Evolutionary conservation across 2,113 vertebrate species (phyloP).

Genomic region (Clupea harengus): DNA sequence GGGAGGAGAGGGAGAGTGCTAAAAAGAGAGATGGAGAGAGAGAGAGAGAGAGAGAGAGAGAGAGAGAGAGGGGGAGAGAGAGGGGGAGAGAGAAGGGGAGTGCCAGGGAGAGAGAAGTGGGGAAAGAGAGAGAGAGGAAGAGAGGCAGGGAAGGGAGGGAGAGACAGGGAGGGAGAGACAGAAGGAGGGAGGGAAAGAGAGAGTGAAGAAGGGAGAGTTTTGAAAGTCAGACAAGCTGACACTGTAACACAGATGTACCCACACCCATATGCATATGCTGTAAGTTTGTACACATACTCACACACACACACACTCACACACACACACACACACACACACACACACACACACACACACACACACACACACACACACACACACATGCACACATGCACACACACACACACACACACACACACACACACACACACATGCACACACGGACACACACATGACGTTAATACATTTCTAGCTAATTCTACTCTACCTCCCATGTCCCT

Average conservation of each 20-base stretch:
- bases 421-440: neutral
- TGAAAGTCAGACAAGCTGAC: neutral
- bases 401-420: neutral
- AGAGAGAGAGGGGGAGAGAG: neutral
- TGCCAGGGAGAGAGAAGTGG: slow-evolving; percentile 22
- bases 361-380: neutral
- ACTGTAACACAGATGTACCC: neutral
- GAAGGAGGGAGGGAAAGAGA: neutral
- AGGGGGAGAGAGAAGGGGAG: neutral
- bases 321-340: neutral
- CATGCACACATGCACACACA: neutral
- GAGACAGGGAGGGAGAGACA: slow-evolving; percentile 23
- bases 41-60: neutral
- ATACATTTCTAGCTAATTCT: neutral
- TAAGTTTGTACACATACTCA: neutral
- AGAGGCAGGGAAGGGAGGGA: neutral
- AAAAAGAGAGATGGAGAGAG: neutral
- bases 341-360: neutral
- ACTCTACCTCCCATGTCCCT: neutral
- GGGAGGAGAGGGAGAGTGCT: neutral
- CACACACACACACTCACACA: neutral
- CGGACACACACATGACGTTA: neutral
- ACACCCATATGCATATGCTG: neutral
- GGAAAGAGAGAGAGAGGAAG: neutral
- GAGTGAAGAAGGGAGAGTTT: slow-evolving; percentile 13